Percentiles rank a stretch among this genome's conserved stretches.
Evolutionary conservation across 2,888 invertebrate species (phyloP).

Genomic region (Trissoscelio sp.): DNA sequence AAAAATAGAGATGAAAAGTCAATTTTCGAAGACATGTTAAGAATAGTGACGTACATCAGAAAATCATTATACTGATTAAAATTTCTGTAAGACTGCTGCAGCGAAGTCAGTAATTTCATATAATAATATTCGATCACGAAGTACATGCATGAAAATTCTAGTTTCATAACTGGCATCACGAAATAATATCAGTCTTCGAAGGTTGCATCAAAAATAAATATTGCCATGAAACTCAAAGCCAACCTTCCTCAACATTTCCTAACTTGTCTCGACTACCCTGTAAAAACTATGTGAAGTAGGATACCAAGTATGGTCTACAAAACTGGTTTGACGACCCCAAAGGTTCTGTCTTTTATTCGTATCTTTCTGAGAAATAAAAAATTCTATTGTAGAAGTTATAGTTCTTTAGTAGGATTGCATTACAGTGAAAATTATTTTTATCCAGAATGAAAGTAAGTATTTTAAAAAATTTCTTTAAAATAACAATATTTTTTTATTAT

Average conservation of each 20-base stretch:
- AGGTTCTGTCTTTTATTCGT: conserved; percentile 6
- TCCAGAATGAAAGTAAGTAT: no score
- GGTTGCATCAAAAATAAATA: conserved; percentile 54
- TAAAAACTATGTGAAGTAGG: conserved; percentile 49
- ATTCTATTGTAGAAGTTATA: no score
- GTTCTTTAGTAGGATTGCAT: neutral
- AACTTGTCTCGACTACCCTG: conserved; percentile 45
- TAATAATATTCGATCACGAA: conserved; percentile 61
- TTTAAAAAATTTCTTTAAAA: no score
- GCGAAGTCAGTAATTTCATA: conserved; percentile 7
- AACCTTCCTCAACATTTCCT: conserved; percentile 54
- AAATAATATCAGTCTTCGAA: conserved; percentile 45
- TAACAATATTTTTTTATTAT: no score
- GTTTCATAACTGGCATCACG: conserved; percentile 51
- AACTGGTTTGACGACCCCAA: conserved; percentile 50
- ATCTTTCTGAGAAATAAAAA: conserved; percentile 11
- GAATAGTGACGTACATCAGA: conserved; percentile 37
- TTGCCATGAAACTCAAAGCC: conserved; percentile 48
- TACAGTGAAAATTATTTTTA: no score
- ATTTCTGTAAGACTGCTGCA: conserved; percentile 31
- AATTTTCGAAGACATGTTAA: conserved; percentile 16
- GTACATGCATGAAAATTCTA: conserved; percentile 34
- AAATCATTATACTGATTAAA: conserved; percentile 29
- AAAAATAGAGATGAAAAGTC: conserved; percentile 17
- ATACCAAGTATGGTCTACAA: conserved; percentile 46